Evolutionary conservation across 2,888 invertebrate genomes (phyloP).

Genomic region (Tetheella fluctuosa): DNA sequence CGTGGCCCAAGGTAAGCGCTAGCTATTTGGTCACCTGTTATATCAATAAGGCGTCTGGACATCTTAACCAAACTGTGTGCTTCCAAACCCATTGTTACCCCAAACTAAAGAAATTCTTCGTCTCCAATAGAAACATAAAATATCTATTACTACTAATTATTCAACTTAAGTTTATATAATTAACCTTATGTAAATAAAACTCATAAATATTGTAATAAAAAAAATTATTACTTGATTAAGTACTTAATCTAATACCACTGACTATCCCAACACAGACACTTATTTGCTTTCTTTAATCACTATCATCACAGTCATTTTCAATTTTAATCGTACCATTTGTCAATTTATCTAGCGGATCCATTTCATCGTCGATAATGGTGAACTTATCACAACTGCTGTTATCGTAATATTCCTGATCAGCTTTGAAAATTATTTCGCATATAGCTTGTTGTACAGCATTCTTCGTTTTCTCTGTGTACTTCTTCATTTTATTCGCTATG

Average conservation of each 20-base stretch:
- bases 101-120: too few relatives aligned
- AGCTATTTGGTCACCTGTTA: too few relatives aligned
- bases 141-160: too few relatives aligned
- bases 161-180: too few relatives aligned
- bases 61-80: too few relatives aligned
- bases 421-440: slow-evolving; percentile 56
- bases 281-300: slow-evolving; percentile 21
- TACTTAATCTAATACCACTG: not conserved
- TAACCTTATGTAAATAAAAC: not conserved
- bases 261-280: not conserved
- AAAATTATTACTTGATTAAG: not conserved
- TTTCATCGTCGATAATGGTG: slow-evolving; percentile 30
- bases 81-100: too few relatives aligned
- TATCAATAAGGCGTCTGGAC: too few relatives aligned
- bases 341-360: slow-evolving; percentile 25
- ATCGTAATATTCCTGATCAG: slow-evolving; percentile 49
- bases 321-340: slow-evolving; percentile 29
- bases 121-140: too few relatives aligned
- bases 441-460: slow-evolving; percentile 55
- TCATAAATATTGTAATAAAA: not conserved
- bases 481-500: slow-evolving; percentile 56
- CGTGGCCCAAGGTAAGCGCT: too few relatives aligned
- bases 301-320: slow-evolving; percentile 31
- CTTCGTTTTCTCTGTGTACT: slow-evolving; percentile 46
- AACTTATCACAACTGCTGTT: slow-evolving; percentile 30